Percentiles rank a stretch among this genome's conserved stretches.
Evolutionary conservation across 2,888 invertebrate genomes (phyloP).

Genomic region (Bugula neritina): DNA sequence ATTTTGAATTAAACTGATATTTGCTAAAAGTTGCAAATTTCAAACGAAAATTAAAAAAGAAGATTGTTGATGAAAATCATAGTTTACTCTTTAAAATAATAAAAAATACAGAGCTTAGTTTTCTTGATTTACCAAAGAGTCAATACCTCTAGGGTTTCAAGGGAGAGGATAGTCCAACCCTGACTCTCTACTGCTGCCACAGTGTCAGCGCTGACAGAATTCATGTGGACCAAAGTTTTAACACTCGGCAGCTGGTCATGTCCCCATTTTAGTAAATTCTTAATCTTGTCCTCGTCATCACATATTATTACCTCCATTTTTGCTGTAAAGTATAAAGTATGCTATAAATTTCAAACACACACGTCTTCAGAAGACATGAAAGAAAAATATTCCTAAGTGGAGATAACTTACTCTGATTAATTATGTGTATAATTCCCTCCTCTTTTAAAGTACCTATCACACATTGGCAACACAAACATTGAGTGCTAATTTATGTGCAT

Average conservation of each 20-base stretch:
- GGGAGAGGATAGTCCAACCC: constrained; percentile 73
- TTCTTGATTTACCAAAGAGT: too few relatives aligned
- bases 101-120: too few relatives aligned
- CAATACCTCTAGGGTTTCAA: constrained; percentile 80
- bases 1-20: too few relatives aligned
- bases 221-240: constrained; percentile 74
- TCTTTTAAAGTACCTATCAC: constrained; percentile 64
- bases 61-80: too few relatives aligned
- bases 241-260: constrained; percentile 67
- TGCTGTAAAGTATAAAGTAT: constrained; percentile 58
- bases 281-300: constrained; percentile 83
- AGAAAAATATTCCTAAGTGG: background rate
- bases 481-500: constrained; percentile 45
- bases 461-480: constrained; percentile 45
- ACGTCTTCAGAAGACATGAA: too few relatives aligned
- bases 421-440: constrained; percentile 92
- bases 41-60: too few relatives aligned
- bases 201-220: constrained; percentile 72
- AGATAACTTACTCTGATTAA: constrained; percentile 70
- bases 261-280: constrained; percentile 70
- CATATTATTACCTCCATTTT: constrained; percentile 81
- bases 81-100: too few relatives aligned
- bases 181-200: constrained; percentile 73
- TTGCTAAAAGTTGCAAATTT: too few relatives aligned
- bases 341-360: too few relatives aligned